A percentile compares a stretch with the other conserved stretches of the same genome.
Evolutionary conservation across 2,797 vertebrate genomes (phyloP).

Genomic region (Sciaenops ocellatus): DNA sequence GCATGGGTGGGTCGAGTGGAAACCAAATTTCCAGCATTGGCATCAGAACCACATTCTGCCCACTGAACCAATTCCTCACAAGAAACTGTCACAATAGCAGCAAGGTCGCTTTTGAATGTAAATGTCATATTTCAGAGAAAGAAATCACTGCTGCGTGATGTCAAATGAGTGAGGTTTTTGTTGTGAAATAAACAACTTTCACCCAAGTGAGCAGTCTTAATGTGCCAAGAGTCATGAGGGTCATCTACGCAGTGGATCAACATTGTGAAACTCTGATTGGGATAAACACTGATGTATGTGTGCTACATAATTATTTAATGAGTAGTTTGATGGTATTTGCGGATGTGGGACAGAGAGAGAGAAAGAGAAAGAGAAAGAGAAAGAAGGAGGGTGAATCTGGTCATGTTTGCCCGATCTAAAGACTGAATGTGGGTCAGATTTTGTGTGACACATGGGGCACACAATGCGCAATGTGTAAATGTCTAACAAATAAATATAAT

Average conservation of each 20-base stretch:
- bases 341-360: conserved; percentile 5
- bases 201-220: conserved; percentile 4
- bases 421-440: conserved; percentile 37
- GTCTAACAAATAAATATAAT: conserved; percentile 17
- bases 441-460: conserved; percentile 12
- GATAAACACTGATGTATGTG: conserved; percentile 27
- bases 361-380: background rate
- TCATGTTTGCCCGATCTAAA: conserved; percentile 1
- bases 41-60: conserved; percentile 24
- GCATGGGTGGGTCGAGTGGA: conserved; percentile 46
- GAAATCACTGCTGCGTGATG: conserved; percentile 6
- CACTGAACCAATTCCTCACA: conserved; percentile 40
- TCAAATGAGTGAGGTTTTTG: background rate
- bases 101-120: background rate
- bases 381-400: conserved; percentile 5
- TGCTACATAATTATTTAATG: conserved; percentile 34
- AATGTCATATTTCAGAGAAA: conserved; percentile 33
- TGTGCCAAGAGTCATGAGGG: conserved; percentile 15
- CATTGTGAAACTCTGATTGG: conserved; percentile 39
- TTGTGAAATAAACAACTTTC: conserved; percentile 22
- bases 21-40: conserved; percentile 42
- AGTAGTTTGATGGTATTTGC: conserved; percentile 19
- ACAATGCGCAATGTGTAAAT: conserved; percentile 10
- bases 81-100: conserved; percentile 29
- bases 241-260: background rate